Evolutionary conservation across 2,888 invertebrate genomes (phyloP), one percentile per base, ranked within the genome.

Genomic region (Odontocolon sp.): DNA sequence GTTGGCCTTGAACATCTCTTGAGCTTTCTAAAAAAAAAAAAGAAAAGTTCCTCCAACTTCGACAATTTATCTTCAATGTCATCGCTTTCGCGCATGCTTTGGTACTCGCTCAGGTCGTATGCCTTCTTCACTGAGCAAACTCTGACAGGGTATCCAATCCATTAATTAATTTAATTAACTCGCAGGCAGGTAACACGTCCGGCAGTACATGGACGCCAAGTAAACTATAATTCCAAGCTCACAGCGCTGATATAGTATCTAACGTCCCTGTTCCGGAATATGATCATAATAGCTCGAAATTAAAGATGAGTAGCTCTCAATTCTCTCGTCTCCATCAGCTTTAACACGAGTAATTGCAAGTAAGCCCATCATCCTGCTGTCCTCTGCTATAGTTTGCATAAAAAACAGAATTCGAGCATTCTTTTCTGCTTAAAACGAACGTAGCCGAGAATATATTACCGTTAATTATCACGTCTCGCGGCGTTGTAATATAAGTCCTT

Each of bases 151-250:
- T 69, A 80, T 84, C 83, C 84, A 81, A 87, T 87, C 85, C 84
- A 87, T 87, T 87, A 87, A 87, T 87, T 86, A 87, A 85, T 80
- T 84, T 87, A 87, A 87, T 87, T 86, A 87, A 86, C 84, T 86
- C 81, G 77, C 38, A 31, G 84, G 82, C 84, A 83, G 82, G 84
- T 84, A 84, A 86, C 85, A 84, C 81, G 84, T 73, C 78, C 57
- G 74, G 50, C 45, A 50, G 78, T 77, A 79, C 81, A 83, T 84
- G 82, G 81, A 82, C 78, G 78, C 36, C 81, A 79, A 85, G 84
- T 81, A 83, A 85, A 85, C 84, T 84, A 81, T 77, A 83, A 82
- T 83, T 83, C 82, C 79, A 76, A 75, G 68, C 80, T 52, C 18
- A 6, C 18, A 5, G 21, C 8, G 16, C 40, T 6, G 14, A 6